Base-by-base conservation (phyloP, 2,797 vertebrate genomes). In the Neosilurus mollespiculum region DNA sequence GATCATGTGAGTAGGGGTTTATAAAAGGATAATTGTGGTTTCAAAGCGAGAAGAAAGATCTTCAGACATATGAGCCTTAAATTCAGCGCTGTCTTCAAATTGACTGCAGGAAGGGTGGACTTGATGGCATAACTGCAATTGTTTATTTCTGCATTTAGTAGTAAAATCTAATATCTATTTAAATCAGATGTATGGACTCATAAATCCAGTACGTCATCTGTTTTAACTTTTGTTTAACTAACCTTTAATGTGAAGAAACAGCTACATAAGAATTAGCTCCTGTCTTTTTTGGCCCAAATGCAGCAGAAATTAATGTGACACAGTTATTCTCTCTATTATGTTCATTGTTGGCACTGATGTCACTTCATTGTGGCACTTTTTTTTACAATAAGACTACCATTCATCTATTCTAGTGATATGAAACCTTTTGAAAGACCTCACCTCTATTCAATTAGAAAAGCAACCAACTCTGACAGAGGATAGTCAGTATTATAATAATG, bases 381-480 rank as follows among this genome's bases (percentile, higher is more conserved):
- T 82, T 53, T 82, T 53, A 80, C 78, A 87, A 62, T 84, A 54
- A 79, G 66, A 37, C 61, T 61, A 72, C 2, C 54, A 43, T 81
- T 80, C 24, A 43, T 43, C 65, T 72, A 73, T 66, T 87, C 77
- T 75, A 80, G 69, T 15, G 34, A 86, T 65, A 54, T 26, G 9
- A 83, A 51, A 43, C 56, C 64, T 64, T 87, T 83, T 88, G n/a
- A 83, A 83, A 85, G 37, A 73, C 65, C 15, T 51, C 56, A 77
- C 83, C 81, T 78, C 59, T 79, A 81, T 86, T 88, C 72, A 87
- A 86, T 84, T 87, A 87, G 64, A 43, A 78, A 84, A 49, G 75
- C 82, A 84, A 86, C 75, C 70, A 16, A 24, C 66, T 67, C 65
- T 84, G 84, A 70, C 84, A 34, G 37, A 78, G 67, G 66, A 37